Evolutionary conservation across 2,888 invertebrate genomes (phyloP), one percentile per base, ranked within the genome.

Genomic region (Nebria salina): DNA sequence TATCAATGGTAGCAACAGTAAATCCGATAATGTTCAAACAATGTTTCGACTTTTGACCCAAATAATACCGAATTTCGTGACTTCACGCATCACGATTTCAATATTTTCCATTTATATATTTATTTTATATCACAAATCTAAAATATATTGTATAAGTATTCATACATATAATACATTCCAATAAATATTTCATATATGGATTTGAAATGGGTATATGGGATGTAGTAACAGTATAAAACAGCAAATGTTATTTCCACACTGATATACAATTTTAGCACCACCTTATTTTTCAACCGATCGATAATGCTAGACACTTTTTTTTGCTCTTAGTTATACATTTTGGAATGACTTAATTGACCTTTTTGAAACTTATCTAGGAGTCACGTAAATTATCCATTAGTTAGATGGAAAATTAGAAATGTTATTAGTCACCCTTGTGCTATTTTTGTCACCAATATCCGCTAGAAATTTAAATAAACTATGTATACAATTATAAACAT

Each of bases 41-140:
- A 54, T 54, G 54, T 54, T 54, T 54, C 25, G 13, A 70, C 70
- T 75, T 43, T 74, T 79, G 74, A 79, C 79, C 79, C 42, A 79
- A 79, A 79, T 79, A 78, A 65, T 65, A 77, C 54, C 54, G 72
- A 78, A 78, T 72, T 78, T 78, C 78, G 78, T 78, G 78, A 78
- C 78, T 26, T 25, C 43, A 77, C 26, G 25, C 26, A 13, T 64
- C 77, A 77, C 77, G 77, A 77, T 25, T 66, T 9, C 66, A 66
- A 66, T 66, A 66, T 66, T 25, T 34, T 54, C 54, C 54, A 54
- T 54, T 54, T 11, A 11, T 6, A 54, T 54, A 54, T 54, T 54
- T 54, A 54, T 54, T 54, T 54, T 54, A 54, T 54, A 54, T 54
- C 54, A 1, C 8, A 54, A 54, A 54, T 54, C 54, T 54, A 8